phyloP scores from a whole-genome alignment of 2,797 vertebrate genomes.

The Crenuchus spilurus region DNA sequence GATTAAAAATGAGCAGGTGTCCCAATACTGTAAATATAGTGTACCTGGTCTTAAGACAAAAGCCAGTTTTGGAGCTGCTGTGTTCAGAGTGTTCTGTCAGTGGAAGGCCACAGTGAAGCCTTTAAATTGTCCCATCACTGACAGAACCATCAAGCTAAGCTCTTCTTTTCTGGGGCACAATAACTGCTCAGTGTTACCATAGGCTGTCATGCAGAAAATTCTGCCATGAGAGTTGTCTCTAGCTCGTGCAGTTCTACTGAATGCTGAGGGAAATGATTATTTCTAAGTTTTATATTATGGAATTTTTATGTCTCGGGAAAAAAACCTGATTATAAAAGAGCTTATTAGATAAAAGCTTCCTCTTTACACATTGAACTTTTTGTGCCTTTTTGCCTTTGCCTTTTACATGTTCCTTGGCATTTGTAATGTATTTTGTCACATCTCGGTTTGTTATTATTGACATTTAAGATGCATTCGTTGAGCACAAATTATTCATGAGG shows the following conservation, averaged over 20 bases:
- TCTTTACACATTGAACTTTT: background rate
- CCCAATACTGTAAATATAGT: no score
- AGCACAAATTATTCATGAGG: background rate
- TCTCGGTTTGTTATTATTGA: slow-evolving; percentile 23
- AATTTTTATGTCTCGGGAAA: no score
- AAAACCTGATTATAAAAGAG: background rate
- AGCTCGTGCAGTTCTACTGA: background rate
- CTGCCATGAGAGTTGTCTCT: background rate
- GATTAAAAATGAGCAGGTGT: no score
- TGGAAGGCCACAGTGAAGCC: background rate
- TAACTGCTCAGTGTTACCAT: background rate
- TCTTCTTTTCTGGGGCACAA: background rate
- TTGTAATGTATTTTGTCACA: background rate
- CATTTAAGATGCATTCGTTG: background rate
- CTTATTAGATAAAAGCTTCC: background rate
- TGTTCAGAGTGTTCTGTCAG: background rate
- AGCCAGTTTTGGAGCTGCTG: background rate
- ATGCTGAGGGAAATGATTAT: background rate
- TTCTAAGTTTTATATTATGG: background rate
- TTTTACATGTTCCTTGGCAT: background rate
- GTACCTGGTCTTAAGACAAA: no score
- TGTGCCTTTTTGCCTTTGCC: background rate
- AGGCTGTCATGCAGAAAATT: background rate
- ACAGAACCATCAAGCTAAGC: background rate
- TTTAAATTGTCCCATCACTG: background rate